Evolutionary conservation across 2,113 vertebrate genomes (phyloP), one percentile per base, ranked within the genome.

Genomic region (Lagopus muta): DNA sequence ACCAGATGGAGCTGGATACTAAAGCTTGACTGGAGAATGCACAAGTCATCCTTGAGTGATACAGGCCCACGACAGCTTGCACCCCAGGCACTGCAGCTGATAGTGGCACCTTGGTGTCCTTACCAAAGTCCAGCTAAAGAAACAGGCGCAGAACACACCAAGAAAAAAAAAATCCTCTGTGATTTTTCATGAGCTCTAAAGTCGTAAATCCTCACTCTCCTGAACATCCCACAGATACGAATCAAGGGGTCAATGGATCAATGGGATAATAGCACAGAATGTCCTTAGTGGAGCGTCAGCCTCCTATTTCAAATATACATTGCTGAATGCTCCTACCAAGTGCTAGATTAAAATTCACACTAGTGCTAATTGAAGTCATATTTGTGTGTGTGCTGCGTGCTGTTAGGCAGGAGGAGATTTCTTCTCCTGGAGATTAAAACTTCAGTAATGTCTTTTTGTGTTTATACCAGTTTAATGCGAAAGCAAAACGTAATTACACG

Each of bases 281-380:
- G 79, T 64, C 83, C 92, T 93, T 45, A 88, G 82, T 71, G 72
- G 72, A 93, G 30, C 55, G 69, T 79, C 86, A 72, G 57, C 66
- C 57, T 38, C 48, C 78, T 67, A 36, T 78, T 92, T 92, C 93
- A 82, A 82, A 87, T 62, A 89, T 80, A 48, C 9, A 64, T 55
- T 52, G 72, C 58, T 81, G 86, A 93, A 93, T 52, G 48, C 65
- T 94, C 94, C 97, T 93, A 93, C 89, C 43, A 96, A 94, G 96
- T 91, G 94, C 93, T 96, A 92, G 94, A 93, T 97, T 91, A 94
- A 95, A 95, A 95, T 93, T 81, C 93, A 94, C 61, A 3, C 55
- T 55, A 30, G 84, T 91, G 94, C 84, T 96, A 94, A 95, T 76
- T 91, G 84, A 90, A 95, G 96, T 67, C 76, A 88, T 89, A 61